phyloP scores from a whole-genome alignment of 2,888 invertebrate species.

The Sepioteuthis lessoniana region DNA sequence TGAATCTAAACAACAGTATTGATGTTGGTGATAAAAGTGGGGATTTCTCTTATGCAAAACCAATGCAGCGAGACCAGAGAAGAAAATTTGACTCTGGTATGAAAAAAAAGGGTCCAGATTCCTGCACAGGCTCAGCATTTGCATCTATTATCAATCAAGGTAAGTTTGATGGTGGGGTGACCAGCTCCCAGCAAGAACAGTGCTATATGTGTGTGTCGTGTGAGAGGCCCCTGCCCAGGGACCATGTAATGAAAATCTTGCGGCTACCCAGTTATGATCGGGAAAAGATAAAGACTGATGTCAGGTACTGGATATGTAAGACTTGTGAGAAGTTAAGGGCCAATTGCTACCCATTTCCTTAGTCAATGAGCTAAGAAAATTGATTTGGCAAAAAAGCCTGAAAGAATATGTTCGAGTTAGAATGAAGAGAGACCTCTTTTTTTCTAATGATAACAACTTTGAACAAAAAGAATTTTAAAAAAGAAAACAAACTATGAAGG shows the following conservation, averaged over 20 bases:
- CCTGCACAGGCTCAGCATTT: not conserved
- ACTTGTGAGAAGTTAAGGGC: slow-evolving; percentile 39
- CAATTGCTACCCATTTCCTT: not conserved
- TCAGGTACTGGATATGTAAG: slow-evolving; percentile 43
- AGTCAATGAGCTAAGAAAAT: slow-evolving; percentile 25
- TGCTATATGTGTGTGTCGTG: slow-evolving; percentile 46
- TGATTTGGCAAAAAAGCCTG: not conserved
- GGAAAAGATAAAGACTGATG: not conserved
- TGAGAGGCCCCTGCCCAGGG: slow-evolving; percentile 44
- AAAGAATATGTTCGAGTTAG: not conserved
- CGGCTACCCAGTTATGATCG: slow-evolving; percentile 34
- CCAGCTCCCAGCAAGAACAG: not conserved
- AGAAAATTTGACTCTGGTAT: slow-evolving; percentile 24
- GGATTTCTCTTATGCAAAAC: not conserved
- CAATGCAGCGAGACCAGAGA: not conserved
- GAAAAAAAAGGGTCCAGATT: slow-evolving; percentile 36
- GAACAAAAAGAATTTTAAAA: not conserved
- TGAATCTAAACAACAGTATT: not conserved
- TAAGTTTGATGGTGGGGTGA: slow-evolving; percentile 40
- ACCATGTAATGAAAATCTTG: slow-evolving; percentile 23
- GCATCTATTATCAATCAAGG: slow-evolving; percentile 35
- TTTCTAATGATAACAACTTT: not conserved
- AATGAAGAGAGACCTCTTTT: not conserved
- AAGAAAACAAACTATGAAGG: no score
- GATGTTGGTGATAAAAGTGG: not conserved